These are phyloP conservation scores for Hiodon alosoides DNA, from an alignment of 2,113 vertebrate species.

Conservation along the genomic window DNA sequence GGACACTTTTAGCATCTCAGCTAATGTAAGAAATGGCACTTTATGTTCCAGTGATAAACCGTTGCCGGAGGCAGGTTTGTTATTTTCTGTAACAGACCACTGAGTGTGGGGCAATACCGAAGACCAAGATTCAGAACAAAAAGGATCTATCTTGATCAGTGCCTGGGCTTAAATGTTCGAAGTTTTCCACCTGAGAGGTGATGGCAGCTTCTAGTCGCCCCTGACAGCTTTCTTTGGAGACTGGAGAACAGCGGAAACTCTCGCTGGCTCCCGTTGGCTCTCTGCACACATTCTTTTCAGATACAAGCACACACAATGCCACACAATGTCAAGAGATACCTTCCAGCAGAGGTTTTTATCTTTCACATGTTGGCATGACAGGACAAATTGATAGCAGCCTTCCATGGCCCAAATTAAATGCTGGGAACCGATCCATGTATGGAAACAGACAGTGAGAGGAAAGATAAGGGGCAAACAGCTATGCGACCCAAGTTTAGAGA, in stretches of 20 bases:
- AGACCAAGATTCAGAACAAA: too few relatives aligned
- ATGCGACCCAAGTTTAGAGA: slow-evolving; percentile 86
- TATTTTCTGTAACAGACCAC: too few relatives aligned
- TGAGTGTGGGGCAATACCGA: too few relatives aligned
- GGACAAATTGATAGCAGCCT: slow-evolving; percentile 77
- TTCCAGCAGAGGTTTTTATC: slow-evolving; percentile 53
- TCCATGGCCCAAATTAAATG: slow-evolving; percentile 72
- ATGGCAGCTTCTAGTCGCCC: too few relatives aligned
- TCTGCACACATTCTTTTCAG: background rate
- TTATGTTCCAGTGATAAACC: too few relatives aligned
- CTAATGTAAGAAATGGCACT: too few relatives aligned
- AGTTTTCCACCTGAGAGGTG: too few relatives aligned
- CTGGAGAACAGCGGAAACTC: slow-evolving; percentile 25
- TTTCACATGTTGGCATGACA: slow-evolving; percentile 68
- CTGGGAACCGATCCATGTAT: slow-evolving; percentile 90
- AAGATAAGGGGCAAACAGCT: slow-evolving; percentile 82
- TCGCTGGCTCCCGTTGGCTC: background rate
- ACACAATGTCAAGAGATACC: background rate
- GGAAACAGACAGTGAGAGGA: slow-evolving; percentile 76
- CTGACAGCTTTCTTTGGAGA: background rate
- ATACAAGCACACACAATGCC: background rate
- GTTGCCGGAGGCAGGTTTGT: too few relatives aligned
- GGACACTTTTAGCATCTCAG: too few relatives aligned
- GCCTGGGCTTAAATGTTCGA: too few relatives aligned
- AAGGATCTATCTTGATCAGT: too few relatives aligned